phyloP scores from a whole-genome alignment of 2,888 invertebrate genomes.

The Dicyrtomina minuta region DNA sequence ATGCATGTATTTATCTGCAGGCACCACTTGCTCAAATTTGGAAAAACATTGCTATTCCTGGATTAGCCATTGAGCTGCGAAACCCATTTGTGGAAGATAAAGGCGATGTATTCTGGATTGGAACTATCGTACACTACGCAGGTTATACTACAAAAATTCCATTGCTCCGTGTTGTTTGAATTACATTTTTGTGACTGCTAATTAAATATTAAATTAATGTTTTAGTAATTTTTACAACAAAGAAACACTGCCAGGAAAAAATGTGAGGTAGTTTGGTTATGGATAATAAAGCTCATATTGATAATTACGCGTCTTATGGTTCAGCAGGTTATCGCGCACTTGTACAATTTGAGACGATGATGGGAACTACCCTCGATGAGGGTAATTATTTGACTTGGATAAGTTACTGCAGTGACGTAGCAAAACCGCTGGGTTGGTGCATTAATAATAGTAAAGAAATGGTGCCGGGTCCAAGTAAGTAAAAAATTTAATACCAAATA shows the following conservation, averaged over 20 bases:
- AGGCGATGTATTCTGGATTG: conserved; percentile 38
- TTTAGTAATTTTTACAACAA: no score
- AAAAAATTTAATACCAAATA: background rate
- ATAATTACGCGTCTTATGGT: background rate
- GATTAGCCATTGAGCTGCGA: conserved; percentile 36
- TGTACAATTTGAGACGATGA: conserved; percentile 38
- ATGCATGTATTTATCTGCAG: no score
- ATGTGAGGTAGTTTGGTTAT: no score
- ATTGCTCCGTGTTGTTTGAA: background rate
- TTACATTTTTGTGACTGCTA: background rate
- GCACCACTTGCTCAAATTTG: conserved; percentile 38
- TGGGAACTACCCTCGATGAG: background rate
- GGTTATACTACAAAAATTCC: conserved; percentile 28
- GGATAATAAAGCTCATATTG: no score
- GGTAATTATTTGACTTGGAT: conserved; percentile 38
- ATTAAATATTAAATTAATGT: background rate
- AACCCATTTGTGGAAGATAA: conserved; percentile 35
- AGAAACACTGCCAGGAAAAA: no score
- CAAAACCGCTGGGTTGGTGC: conserved; percentile 41
- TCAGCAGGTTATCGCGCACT: conserved; percentile 43
- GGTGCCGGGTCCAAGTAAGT: conserved; percentile 14
- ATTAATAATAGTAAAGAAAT: conserved; percentile 21
- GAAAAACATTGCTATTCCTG: conserved; percentile 36
- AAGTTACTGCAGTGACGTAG: conserved; percentile 39
- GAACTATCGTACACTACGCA: conserved; percentile 40